Evolutionary conservation across 2,797 vertebrate genomes (phyloP).

Genomic region (Leptatherina wallacei): DNA sequence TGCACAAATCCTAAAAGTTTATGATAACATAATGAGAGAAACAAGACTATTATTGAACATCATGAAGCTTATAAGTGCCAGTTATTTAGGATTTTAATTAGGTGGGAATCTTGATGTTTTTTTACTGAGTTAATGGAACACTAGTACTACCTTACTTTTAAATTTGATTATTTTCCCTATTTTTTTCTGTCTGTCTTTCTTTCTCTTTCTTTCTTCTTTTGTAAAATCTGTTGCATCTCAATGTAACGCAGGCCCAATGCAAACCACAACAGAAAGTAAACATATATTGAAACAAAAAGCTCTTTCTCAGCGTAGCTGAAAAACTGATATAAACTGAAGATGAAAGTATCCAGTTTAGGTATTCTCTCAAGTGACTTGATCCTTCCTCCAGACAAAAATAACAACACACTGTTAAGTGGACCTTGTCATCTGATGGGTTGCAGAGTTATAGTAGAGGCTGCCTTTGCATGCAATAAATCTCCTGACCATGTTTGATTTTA

Average conservation of each 20-base stretch:
- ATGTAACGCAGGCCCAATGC: not conserved
- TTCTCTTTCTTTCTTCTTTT: not conserved
- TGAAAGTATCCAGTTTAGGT: not conserved
- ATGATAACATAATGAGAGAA: slow-evolving; percentile 1
- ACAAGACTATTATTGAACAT: not conserved
- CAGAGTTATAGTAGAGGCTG: slow-evolving; percentile 2
- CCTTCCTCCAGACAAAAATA: not conserved
- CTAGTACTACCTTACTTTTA: not conserved
- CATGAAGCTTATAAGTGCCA: not conserved
- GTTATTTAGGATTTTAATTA: not conserved
- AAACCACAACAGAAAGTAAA: not conserved
- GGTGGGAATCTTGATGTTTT: not conserved
- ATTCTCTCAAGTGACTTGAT: not conserved
- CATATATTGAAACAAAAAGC: not conserved
- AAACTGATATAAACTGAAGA: slow-evolving; percentile 6
- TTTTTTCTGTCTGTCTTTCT: not conserved
- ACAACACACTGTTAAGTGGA: slow-evolving; percentile 9
- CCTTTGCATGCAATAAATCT: slow-evolving; percentile 9
- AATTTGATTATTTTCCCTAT: not conserved
- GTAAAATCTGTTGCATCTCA: not conserved
- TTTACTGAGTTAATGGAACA: not conserved
- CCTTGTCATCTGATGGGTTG: not conserved
- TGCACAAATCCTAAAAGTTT: not conserved
- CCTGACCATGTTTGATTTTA: slow-evolving; percentile 2
- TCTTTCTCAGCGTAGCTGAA: slow-evolving; percentile 1